A percentile compares a stretch with the other conserved stretches of the same genome.
Conservation (phyloP, 2,113 vertebrate species). For the Mandrillus leucophaeus region DNA sequence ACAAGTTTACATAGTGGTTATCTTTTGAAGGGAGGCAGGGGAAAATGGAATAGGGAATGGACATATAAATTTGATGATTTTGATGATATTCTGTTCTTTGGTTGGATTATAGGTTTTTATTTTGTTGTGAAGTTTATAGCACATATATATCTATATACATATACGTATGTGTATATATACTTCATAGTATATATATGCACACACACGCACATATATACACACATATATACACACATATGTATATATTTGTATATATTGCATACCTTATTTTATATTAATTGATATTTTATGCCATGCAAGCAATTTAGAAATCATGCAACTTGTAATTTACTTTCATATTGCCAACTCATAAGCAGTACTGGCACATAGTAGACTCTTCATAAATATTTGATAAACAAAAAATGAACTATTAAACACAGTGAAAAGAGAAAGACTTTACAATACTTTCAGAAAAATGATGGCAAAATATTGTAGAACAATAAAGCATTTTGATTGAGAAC, state of each 20-base stretch:
- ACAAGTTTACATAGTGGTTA: background rate
- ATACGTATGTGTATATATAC: too few relatives aligned
- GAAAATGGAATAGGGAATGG: background rate
- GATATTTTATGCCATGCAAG: background rate
- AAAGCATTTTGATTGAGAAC: background rate
- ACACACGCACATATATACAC: too few relatives aligned
- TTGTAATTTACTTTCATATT: background rate
- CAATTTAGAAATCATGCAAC: background rate
- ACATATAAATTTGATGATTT: background rate
- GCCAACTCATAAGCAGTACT: background rate
- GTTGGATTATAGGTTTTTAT: background rate
- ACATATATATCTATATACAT: background rate
- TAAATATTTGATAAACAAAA: conserved; percentile 18
- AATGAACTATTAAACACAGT: conserved; percentile 10
- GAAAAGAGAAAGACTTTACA: background rate
- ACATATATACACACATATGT: too few relatives aligned
- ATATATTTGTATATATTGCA: background rate
- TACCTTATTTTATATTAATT: background rate
- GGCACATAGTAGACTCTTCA: background rate
- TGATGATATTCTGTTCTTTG: background rate
- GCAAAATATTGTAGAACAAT: background rate
- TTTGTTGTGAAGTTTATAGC: background rate
- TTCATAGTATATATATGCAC: too few relatives aligned
- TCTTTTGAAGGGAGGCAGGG: background rate
- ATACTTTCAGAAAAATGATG: conserved; percentile 5